Percentiles rank a stretch among this genome's conserved stretches.
Conservation (phyloP, 1,140 invertebrate species). For the Aphis craccivora region DNA sequence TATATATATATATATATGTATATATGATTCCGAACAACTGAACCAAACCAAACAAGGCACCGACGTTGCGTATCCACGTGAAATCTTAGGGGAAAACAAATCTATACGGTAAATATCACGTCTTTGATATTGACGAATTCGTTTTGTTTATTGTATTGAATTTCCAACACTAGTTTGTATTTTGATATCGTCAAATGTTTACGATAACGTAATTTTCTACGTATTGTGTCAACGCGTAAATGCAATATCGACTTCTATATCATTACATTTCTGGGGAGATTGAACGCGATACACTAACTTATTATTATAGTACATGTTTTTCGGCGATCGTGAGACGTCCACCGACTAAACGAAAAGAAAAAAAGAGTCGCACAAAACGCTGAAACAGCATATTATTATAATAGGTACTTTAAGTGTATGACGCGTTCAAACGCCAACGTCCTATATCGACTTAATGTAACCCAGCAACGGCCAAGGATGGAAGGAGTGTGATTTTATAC, state of each 20-base stretch:
- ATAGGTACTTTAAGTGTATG: too few species aligned
- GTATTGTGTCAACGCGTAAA: not conserved
- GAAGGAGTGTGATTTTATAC: too few species aligned
- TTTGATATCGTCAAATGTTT: constrained; percentile 1
- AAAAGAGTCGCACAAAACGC: too few species aligned
- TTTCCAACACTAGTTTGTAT: not conserved
- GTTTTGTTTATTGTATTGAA: constrained; percentile 12
- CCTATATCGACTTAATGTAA: too few species aligned
- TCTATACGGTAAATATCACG: not conserved
- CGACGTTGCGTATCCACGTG: not conserved
- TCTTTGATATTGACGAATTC: not conserved
- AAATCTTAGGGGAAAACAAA: not conserved
- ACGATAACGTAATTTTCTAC: not conserved
- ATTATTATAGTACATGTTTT: too few species aligned
- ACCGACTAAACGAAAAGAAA: too few species aligned
- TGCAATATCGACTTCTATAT: not conserved
- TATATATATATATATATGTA: too few species aligned
- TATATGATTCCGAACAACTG: not conserved
- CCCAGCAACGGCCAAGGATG: too few species aligned
- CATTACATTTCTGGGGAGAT: not conserved
- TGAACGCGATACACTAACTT: too few species aligned
- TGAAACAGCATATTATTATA: too few species aligned
- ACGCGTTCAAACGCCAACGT: too few species aligned
- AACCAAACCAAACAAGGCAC: not conserved
- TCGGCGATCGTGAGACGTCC: too few species aligned